These are phyloP conservation scores for Drosophila orosa DNA, from an alignment of 1,140 invertebrate species.

Conservation along the genomic window DNA sequence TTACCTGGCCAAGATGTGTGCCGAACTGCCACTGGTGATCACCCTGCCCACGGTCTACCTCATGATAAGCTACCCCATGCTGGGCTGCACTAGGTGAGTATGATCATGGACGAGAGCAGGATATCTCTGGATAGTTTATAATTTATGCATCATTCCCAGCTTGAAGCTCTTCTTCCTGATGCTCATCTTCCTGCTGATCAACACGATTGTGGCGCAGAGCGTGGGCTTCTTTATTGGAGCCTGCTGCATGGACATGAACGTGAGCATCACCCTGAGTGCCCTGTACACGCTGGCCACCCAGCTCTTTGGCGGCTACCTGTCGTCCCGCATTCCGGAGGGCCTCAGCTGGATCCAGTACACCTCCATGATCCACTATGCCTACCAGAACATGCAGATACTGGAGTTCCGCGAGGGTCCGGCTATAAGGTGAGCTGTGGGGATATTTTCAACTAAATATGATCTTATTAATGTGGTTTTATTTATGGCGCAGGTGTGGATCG, in stretches of 20 bases:
- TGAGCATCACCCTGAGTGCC: slow-evolving; percentile 92
- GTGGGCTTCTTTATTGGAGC: slow-evolving; percentile 94
- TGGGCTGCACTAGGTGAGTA: slow-evolving; percentile 85
- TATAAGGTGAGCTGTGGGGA: slow-evolving; percentile 87
- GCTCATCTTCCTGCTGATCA: slow-evolving; percentile 90
- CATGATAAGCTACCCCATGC: slow-evolving; percentile 91
- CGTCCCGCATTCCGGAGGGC: slow-evolving; percentile 91
- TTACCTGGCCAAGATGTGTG: slow-evolving; percentile 94
- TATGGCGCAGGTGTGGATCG: slow-evolving; percentile 86
- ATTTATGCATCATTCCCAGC: slow-evolving; percentile 78
- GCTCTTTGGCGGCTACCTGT: slow-evolving; percentile 92
- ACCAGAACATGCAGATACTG: slow-evolving; percentile 93
- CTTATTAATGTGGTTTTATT: neutral
- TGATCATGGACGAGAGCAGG: rapidly evolving
- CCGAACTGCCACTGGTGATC: slow-evolving; percentile 91
- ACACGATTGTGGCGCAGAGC: slow-evolving; percentile 92
- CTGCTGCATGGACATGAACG: slow-evolving; percentile 91
- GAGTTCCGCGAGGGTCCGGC: slow-evolving; percentile 90
- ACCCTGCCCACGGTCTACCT: slow-evolving; percentile 92
- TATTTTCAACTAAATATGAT: neutral
- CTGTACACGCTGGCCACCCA: slow-evolving; percentile 92
- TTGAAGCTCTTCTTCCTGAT: slow-evolving; percentile 89
- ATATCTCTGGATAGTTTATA: neutral
- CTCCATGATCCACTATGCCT: slow-evolving; percentile 93
- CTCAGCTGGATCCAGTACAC: slow-evolving; percentile 92